Percentiles rank a stretch among this genome's conserved stretches.
These are phyloP conservation scores for Ceratotherium simum DNA, from an alignment of 2,113 vertebrate species.

Conservation along the genomic window DNA sequence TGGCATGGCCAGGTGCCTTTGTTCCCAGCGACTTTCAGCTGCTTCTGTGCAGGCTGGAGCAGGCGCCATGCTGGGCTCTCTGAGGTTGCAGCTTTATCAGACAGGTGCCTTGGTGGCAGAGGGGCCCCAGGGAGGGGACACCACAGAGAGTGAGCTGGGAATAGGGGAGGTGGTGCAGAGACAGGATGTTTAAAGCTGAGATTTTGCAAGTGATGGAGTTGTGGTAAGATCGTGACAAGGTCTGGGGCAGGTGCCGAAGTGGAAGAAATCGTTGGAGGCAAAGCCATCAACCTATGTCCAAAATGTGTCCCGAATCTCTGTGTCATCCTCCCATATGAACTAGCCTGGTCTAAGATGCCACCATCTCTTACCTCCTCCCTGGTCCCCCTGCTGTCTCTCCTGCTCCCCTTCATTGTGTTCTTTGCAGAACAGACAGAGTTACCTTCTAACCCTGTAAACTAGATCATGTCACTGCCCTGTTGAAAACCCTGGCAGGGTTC, in stretches of 20 bases:
- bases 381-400: background rate
- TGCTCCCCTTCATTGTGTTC: background rate
- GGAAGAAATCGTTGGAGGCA: background rate
- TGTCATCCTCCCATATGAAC: background rate
- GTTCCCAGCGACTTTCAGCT: background rate
- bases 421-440: background rate
- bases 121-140: background rate
- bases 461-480: background rate
- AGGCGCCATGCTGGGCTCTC: background rate
- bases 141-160: too few species aligned
- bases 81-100: too few species aligned
- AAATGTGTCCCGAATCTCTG: background rate
- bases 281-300: background rate
- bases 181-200: background rate
- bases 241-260: too few species aligned
- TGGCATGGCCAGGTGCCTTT: rapidly evolving
- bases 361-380: background rate
- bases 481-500: background rate
- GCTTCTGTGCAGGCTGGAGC: background rate
- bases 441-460: background rate
- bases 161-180: background rate
- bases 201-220: background rate
- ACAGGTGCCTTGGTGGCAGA: background rate
- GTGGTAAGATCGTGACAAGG: too few species aligned
- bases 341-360: background rate